Evolutionary conservation across 2,797 vertebrate species (phyloP).

Genomic region (Ptychobarbus kaznakovi): DNA sequence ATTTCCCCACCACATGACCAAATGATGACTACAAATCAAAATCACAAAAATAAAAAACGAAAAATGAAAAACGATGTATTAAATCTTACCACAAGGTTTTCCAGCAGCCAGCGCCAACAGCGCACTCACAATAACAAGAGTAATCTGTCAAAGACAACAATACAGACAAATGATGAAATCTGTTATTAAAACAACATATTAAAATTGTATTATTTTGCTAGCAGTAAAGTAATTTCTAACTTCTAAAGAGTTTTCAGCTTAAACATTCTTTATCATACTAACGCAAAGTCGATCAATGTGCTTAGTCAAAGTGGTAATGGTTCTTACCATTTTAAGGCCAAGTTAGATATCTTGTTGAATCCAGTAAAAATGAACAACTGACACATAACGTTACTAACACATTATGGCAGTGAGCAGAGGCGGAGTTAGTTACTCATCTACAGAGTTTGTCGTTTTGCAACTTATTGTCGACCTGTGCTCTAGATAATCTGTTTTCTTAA

Average conservation of each 20-base stretch:
- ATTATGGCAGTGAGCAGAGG: not conserved
- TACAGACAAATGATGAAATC: not conserved
- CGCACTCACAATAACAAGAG: conserved; percentile 62
- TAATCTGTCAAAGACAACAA: conserved; percentile 57
- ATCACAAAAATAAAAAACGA: not conserved
- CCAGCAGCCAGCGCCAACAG: conserved; percentile 67
- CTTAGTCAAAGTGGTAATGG: not conserved
- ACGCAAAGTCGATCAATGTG: not conserved
- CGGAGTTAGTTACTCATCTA: conserved; percentile 42
- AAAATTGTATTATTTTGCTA: not conserved
- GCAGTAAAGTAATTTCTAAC: not conserved
- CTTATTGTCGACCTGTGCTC: not conserved
- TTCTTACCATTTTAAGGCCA: conserved; percentile 31
- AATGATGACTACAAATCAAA: not conserved
- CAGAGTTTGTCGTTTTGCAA: conserved; percentile 15
- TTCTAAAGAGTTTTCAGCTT: not conserved
- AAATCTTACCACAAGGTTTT: conserved; percentile 69
- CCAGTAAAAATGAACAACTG: not conserved
- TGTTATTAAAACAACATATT: not conserved
- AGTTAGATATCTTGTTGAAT: not conserved
- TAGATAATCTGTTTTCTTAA: not conserved
- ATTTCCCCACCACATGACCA: not conserved
- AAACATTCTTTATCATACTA: not conserved
- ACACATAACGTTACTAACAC: not conserved
- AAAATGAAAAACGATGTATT: not conserved